phyloP scores from a whole-genome alignment of 1,140 invertebrate species.

The Diorhabda sublineata region DNA sequence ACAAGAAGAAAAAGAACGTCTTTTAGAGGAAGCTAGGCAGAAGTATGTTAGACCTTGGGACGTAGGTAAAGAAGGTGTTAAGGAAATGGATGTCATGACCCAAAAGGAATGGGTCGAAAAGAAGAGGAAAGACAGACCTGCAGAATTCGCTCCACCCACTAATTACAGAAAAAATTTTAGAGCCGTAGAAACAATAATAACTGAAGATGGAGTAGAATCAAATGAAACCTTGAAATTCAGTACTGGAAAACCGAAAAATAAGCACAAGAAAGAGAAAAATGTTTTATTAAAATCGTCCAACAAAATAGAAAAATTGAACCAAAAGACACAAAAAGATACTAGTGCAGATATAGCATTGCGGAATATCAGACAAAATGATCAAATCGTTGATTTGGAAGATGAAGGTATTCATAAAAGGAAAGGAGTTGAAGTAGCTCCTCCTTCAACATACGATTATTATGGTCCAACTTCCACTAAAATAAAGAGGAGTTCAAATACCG shows the following conservation, averaged over 20 bases:
- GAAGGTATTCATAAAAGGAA: conserved; percentile 28
- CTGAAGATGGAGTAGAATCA: conserved; percentile 20
- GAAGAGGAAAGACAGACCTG: conserved; percentile 60
- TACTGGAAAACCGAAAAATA: conserved; percentile 31
- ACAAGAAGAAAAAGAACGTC: conserved; percentile 33
- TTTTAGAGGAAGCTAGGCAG: conserved; percentile 44
- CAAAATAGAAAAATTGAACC: no score
- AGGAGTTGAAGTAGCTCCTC: conserved; percentile 59
- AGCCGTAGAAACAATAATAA: background rate
- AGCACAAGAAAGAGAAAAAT: conserved; percentile 9
- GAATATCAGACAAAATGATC: no score
- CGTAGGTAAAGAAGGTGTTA: conserved; percentile 57
- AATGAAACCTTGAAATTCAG: conserved; percentile 41
- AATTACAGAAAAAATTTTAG: conserved; percentile 44
- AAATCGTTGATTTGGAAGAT: background rate
- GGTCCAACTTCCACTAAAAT: conserved; percentile 50
- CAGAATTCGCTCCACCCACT: conserved; percentile 64
- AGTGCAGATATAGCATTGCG: no score
- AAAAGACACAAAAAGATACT: no score
- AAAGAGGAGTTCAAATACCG: conserved; percentile 36
- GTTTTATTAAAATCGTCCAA: background rate
- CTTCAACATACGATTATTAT: conserved; percentile 60
- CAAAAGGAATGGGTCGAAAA: conserved; percentile 79
- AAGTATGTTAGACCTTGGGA: conserved; percentile 66
- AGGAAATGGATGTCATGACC: conserved; percentile 59